A percentile compares a stretch with the other conserved stretches of the same genome.
Evolutionary conservation across 2,797 vertebrate genomes (phyloP).

Genomic region (Ptychadena robeensis): DNA sequence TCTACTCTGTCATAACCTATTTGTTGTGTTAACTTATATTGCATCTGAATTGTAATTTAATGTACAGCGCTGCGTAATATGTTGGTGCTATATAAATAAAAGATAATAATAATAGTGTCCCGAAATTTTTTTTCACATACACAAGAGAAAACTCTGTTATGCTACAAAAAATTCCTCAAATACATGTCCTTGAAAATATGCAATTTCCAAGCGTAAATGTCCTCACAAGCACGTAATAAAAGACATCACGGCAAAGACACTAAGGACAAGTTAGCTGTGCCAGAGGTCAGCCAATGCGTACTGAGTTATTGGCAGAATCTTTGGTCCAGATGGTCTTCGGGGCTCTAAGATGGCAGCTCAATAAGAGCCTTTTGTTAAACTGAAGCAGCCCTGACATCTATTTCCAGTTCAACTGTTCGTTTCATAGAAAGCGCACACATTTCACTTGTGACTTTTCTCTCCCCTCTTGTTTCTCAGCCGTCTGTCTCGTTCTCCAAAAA

Average conservation of each 20-base stretch:
- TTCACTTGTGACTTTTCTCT: slow-evolving; percentile 3
- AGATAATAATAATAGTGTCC: too few relatives aligned
- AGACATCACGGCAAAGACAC: too few relatives aligned
- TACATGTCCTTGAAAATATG: background rate
- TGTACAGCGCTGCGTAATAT: too few relatives aligned
- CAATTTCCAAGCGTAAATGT: background rate
- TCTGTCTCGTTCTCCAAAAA: slow-evolving; percentile 17
- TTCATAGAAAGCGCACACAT: slow-evolving; percentile 17
- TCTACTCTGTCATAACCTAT: too few relatives aligned
- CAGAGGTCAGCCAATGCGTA: slow-evolving; percentile 5
- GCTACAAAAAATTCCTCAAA: background rate
- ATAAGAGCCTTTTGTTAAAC: background rate
- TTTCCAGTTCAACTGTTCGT: slow-evolving; percentile 8
- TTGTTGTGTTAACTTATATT: too few relatives aligned
- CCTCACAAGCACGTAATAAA: background rate
- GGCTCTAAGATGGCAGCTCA: slow-evolving; percentile 4
- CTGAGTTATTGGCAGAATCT: slow-evolving; percentile 21
- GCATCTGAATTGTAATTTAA: too few relatives aligned
- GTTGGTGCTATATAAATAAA: too few relatives aligned
- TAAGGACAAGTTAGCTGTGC: background rate
- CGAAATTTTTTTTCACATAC: too few relatives aligned
- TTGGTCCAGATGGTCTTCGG: slow-evolving; percentile 24
- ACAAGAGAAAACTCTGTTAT: background rate
- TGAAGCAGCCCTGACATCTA: background rate
- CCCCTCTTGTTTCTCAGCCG: background rate